Base-by-base conservation (phyloP, 1,140 invertebrate species). In the Trachymyrmex septentrionalis region DNA sequence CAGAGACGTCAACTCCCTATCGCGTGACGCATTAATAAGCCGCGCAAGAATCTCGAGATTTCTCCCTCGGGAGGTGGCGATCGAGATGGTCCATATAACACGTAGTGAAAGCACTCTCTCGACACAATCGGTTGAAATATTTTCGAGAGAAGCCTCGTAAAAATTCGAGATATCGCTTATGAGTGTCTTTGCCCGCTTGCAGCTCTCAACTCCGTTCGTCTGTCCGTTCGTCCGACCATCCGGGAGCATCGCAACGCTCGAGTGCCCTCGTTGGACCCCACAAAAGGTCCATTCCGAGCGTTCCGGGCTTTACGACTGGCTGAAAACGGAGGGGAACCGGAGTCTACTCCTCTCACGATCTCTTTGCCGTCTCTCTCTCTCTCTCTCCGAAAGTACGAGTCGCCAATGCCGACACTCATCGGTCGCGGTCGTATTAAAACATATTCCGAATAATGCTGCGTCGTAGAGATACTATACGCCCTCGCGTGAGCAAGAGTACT, bases 81-180 rank as follows among this genome's bases (percentile, higher is more conserved):
- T 10, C 38, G 72, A 80, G n/a, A 66, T 71, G 76, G 44, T 48
- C 55, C 84, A 50, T 55, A 27, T 72, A 57, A 44, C 75, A 44
- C 75, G 9, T 80, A 69, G 63, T 85, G 73, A 72, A 59, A 80
- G 50, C 80, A 57, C 72, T 86, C 64, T 86, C 34, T 87, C 89
- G 88, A 44, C 66, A 91, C 87, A 91, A 92, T 91, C 88, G 88
- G 87, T 86, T 86, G 88, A 90, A 92, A 92, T 92, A 92, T 92
- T 92, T 92, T 91, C 88, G 75, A 86, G 85, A 88, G 88, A 89
- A 91, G 90, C 48, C 87, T 87, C 87, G 87, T 88, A 90, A 90
- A 91, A 89, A 86, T 55, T 75, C 63, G 67, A 87, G 87, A 86
- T 88, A 91, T 90, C 81, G 85, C 87, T 90, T 82, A 91, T 91